A percentile compares a stretch with the other conserved stretches of the same genome.
phyloP scores from a whole-genome alignment of 2,888 invertebrate species.

The Phania funesta region DNA sequence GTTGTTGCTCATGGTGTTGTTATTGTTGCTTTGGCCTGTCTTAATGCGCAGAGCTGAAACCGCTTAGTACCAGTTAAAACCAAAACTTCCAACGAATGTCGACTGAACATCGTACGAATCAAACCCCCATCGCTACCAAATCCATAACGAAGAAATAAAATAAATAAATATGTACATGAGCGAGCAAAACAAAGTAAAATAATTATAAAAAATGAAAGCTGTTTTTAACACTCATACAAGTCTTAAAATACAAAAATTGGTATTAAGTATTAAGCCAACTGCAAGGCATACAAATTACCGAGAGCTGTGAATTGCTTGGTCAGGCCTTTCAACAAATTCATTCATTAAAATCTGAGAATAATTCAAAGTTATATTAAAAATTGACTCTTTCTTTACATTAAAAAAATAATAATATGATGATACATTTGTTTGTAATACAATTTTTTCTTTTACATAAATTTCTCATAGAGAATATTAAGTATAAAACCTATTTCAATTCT shows the following conservation, averaged over 20 bases:
- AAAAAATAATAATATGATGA: too few relatives aligned
- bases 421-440: too few relatives aligned
- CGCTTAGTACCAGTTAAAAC: constrained; percentile 59
- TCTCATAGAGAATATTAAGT: too few relatives aligned
- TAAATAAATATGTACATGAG: constrained; percentile 39
- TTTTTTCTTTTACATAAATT: too few relatives aligned
- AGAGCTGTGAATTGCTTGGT: neutral
- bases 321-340: constrained; percentile 14
- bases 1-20: neutral
- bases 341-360: neutral
- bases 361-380: too few relatives aligned
- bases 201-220: constrained; percentile 60
- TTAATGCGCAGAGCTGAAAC: constrained; percentile 53
- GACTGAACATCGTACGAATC: constrained; percentile 35
- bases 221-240: constrained; percentile 52
- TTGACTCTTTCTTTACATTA: too few relatives aligned
- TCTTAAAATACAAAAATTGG: constrained; percentile 36
- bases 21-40: constrained; percentile 39
- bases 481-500: too few relatives aligned
- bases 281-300: constrained; percentile 18
- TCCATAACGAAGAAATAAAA: constrained; percentile 46
- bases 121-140: constrained; percentile 31
- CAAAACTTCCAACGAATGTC: constrained; percentile 51
- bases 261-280: constrained; percentile 37
- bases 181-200: constrained; percentile 32